Conservation (phyloP, 1,140 invertebrate species). For the Drosophila kanapiae region DNA sequence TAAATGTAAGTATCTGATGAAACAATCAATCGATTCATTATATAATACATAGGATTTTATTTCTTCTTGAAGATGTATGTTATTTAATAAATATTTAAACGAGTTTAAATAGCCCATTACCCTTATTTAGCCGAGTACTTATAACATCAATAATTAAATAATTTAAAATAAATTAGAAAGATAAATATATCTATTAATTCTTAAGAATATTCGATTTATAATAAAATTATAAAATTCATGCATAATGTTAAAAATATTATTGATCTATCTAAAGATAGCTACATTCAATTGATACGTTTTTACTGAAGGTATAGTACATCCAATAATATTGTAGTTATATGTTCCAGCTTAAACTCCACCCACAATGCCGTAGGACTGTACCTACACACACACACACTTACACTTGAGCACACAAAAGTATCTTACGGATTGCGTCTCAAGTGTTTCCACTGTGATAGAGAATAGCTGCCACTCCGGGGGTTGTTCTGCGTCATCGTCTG, state of each 20-base stretch:
- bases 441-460: slow-evolving; percentile 49
- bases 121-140: no score
- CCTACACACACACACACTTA: slow-evolving; percentile 15
- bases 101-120: no score
- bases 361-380: slow-evolving; percentile 55
- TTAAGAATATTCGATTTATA: not conserved
- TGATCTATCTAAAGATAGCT: not conserved
- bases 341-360: slow-evolving; percentile 39
- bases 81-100: not conserved
- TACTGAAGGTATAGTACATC: not conserved
- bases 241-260: not conserved
- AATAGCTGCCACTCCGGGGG: slow-evolving; percentile 62
- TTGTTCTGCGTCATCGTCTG: slow-evolving; percentile 58
- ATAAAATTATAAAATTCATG: not conserved
- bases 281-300: no score
- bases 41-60: no score
- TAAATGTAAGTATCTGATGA: not conserved
- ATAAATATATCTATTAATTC: not conserved
- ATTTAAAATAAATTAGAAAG: not conserved
- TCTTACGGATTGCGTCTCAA: slow-evolving; percentile 63
- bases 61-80: no score
- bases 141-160: not conserved
- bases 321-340: not conserved
- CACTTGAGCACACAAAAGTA: slow-evolving; percentile 17
- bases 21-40: not conserved